These are phyloP conservation scores for Dicentrarchus labrax DNA, from an alignment of 2,113 vertebrate genomes.

Conservation along the genomic window DNA sequence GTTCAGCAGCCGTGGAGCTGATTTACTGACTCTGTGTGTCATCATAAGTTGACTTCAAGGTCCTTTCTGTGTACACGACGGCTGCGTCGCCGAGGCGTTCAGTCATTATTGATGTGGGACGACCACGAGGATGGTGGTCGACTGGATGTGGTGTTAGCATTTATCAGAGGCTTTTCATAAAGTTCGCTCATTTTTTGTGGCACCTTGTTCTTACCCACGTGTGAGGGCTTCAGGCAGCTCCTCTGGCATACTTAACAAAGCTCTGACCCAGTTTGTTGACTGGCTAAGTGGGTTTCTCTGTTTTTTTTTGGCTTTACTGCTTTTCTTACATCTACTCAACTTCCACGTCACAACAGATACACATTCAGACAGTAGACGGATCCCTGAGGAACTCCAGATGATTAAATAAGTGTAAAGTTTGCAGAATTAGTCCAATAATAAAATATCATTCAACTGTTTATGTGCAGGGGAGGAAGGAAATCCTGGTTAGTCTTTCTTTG, in stretches of 20 bases:
- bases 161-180: slow-evolving; percentile 7
- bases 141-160: slow-evolving; percentile 23
- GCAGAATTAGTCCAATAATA: neutral
- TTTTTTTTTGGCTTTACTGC: slow-evolving; percentile 57
- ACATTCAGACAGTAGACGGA: neutral
- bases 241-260: slow-evolving; percentile 58
- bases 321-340: slow-evolving; percentile 38
- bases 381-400: slow-evolving; percentile 5
- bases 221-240: slow-evolving; percentile 48
- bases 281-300: slow-evolving; percentile 70
- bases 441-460: neutral
- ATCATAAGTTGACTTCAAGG: slow-evolving; percentile 49
- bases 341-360: neutral
- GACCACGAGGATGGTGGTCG: slow-evolving; percentile 11
- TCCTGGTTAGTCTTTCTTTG: neutral
- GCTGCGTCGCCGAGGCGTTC: slow-evolving; percentile 40
- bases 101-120: slow-evolving; percentile 39
- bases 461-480: neutral
- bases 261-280: slow-evolving; percentile 69
- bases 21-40: slow-evolving; percentile 49
- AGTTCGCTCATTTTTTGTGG: neutral
- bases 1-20: slow-evolving; percentile 31
- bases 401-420: neutral
- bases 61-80: slow-evolving; percentile 20
- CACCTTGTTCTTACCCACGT: neutral